Base-by-base conservation (phyloP, 2,888 invertebrate species). In the Cheilosia soror region DNA sequence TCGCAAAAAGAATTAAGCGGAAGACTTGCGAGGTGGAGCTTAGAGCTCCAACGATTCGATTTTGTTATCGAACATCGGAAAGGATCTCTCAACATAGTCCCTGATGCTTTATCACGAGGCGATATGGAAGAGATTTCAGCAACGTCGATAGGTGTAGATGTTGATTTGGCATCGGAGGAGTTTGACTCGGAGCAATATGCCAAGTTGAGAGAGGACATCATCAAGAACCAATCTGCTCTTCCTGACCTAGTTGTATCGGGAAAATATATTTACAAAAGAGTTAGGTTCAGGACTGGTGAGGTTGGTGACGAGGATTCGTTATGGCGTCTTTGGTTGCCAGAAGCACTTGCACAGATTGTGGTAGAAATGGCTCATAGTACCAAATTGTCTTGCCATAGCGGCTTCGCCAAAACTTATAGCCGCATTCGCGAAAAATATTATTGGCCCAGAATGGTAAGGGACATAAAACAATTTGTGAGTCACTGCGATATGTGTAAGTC, bases 61-160 rank as follows among this genome's bases (percentile, higher is more conserved):
- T 73, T 63, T 51, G 13, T 11, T 2, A 73, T 63, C 9, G 73
- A 73, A 31, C 63, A 69, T 13, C 27, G 57, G 20, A 69, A 69
- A 27, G 69, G 69, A 13, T 49, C 33, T 15, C 33, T 49, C 37
- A 72, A 69, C 13, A 29, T 69, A 55, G 69, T 69, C 11, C 57
- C 69, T 6, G 42, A 69, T 13, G 15, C 42, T 2, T 42, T 42
- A 11, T 42, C 20, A 20, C 20, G 20, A 20, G 20, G 20, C 2
- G 42, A 42, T 2, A 42, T 42, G 42, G 13, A 42, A 42, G 42
- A 7, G 11, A 42, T 42, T 44, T 31, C 51, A 5, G 57, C 40
- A 37, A 49, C 11, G 5, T 5, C 13, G 40, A 37, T 25, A 15
- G 66, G 76, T 63, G 49, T 33, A 20, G 63, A 49, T 20, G 31